Conservation (phyloP, 2,888 invertebrate species). For the Helicoverpa assulta region DNA sequence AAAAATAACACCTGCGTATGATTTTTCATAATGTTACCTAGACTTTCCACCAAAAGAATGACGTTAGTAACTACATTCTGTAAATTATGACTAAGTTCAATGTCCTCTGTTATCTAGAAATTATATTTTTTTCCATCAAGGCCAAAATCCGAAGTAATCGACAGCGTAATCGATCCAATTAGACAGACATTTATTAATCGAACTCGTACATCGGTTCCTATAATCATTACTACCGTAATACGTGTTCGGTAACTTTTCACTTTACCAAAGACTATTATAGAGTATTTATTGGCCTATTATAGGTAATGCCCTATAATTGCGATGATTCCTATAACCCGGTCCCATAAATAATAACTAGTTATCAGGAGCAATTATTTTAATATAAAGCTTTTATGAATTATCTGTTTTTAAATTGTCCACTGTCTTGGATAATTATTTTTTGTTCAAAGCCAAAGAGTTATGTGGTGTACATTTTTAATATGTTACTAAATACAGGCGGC, state of each 20-base stretch:
- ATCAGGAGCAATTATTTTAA: conserved; percentile 57
- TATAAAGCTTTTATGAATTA: conserved; percentile 47
- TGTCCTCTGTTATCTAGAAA: too few species aligned
- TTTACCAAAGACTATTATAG: conserved; percentile 38
- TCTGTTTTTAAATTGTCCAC: conserved; percentile 22
- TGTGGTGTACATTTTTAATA: background rate
- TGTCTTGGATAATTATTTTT: conserved; percentile 9
- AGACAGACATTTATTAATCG: conserved; percentile 25
- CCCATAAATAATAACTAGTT: conserved; percentile 49
- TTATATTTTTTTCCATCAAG: background rate
- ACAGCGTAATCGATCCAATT: conserved; percentile 2
- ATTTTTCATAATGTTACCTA: too few species aligned
- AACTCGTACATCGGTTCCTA: conserved; percentile 25
- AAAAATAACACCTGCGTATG: background rate
- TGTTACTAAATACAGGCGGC: background rate
- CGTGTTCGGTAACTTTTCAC: conserved; percentile 51
- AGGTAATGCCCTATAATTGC: conserved; percentile 55
- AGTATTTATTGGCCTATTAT: conserved; percentile 57
- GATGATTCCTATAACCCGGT: conserved; percentile 31
- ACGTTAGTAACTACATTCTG: too few species aligned
- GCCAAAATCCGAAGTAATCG: background rate
- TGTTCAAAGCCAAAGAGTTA: background rate
- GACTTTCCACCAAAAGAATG: too few species aligned
- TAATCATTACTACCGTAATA: conserved; percentile 29
- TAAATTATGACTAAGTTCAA: too few species aligned